Percentiles rank a stretch among this genome's conserved stretches.
These are phyloP conservation scores for Ernsta delagoae DNA, from an alignment of 2,888 invertebrate genomes.

Conservation along the genomic window DNA sequence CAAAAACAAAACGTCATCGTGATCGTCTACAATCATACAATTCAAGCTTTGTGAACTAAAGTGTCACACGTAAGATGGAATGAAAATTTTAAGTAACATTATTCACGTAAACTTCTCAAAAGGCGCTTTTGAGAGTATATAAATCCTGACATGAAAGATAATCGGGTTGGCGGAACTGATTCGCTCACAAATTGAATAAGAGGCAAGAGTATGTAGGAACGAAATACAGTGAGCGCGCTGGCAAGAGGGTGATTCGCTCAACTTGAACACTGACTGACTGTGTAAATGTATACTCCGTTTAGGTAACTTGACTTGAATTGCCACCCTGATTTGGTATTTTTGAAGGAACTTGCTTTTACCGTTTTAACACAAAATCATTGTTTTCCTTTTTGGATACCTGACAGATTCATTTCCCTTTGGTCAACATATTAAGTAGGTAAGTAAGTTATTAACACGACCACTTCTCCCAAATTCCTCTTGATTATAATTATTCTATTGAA, in stretches of 20 bases:
- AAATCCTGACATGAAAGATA: constrained; percentile 79
- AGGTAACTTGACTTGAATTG: constrained; percentile 24
- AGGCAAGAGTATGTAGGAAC: constrained; percentile 52
- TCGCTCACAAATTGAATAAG: constrained; percentile 82
- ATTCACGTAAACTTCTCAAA: constrained; percentile 56
- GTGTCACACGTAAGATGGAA: not conserved
- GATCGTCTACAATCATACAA: not conserved
- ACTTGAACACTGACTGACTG: constrained; percentile 49
- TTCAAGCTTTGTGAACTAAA: not conserved
- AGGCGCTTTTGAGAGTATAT: constrained; percentile 72
- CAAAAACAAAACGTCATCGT: not conserved
- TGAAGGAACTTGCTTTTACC: not conserved
- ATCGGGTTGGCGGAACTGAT: constrained; percentile 81
- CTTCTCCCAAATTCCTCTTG: not conserved
- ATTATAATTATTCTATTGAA: not conserved
- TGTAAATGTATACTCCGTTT: constrained; percentile 21
- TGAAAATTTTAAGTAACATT: not conserved
- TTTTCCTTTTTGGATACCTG: not conserved
- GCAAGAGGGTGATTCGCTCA: constrained; percentile 55
- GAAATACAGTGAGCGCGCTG: constrained; percentile 40
- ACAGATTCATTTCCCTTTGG: too few relatives aligned
- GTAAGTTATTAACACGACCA: not conserved
- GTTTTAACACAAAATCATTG: not conserved
- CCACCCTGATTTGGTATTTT: constrained; percentile 3
- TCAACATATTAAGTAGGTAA: too few relatives aligned